Base-by-base conservation (phyloP, 2,797 vertebrate genomes). In the Sebastes hopkinsi region DNA sequence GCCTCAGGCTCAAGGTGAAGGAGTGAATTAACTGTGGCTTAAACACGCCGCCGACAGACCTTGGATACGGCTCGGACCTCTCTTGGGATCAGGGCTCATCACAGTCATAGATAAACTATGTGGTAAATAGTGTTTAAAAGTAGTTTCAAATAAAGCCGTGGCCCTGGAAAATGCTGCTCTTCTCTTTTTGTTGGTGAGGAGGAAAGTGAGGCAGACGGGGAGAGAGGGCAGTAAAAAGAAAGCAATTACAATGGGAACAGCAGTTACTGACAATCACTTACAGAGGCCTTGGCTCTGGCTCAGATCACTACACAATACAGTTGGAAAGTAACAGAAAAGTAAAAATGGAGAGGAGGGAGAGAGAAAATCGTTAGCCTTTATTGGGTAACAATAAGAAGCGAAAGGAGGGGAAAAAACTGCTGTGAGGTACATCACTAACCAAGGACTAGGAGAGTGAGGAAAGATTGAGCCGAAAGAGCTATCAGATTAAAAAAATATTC, bases 241-340 rank as follows among this genome's bases (percentile, higher is more conserved):
- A 91, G 86, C 86, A 91, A 86, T 87, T 89, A 85, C 81, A 84
- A 82, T 73, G 75, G 76, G 60, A 89, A 85, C 67, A 88, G 85
- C 61, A 82, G 81, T 82, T 83, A 89, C 60, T 89, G 83, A 87
- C 77, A 88, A 78, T 87, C 80, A 82, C 77, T 85, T 81, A 89
- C 50, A 80, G 54, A 83, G 84, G 75, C 71, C 81, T 89, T 86
- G 81, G 83, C 72, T 86, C 8, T 79, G 81, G 71, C 79, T 80
- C 71, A 72, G 76, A 86, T 87, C 71, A 75, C 71, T 27, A 80
- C 77, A 83, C 80, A 79, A 46, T 54, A 18, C 50, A 78, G 58
- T 61, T 75, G 58, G 38, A 89, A 76, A 77, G 80, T 55, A 76
- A 72, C 20, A 83, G 25, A 67, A 79, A 85, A 77, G 32, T 75